A percentile compares a stretch with the other conserved stretches of the same genome.
These are phyloP conservation scores for Stenurella melanura DNA, from an alignment of 2,888 invertebrate genomes.

Conservation along the genomic window DNA sequence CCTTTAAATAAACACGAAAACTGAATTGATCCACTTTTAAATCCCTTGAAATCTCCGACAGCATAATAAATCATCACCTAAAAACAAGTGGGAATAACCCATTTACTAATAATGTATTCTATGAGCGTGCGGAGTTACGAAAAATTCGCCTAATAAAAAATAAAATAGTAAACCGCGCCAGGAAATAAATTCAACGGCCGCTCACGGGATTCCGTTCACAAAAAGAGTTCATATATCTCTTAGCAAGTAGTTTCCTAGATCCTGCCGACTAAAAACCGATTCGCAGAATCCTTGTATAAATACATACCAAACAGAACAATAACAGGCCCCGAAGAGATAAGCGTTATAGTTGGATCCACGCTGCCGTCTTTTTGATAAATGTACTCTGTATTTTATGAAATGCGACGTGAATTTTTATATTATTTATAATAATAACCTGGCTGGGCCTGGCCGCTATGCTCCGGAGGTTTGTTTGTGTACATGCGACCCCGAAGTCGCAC, in stretches of 20 bases:
- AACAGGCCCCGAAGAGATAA: constrained; percentile 56
- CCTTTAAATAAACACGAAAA: background rate
- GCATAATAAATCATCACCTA: constrained; percentile 9
- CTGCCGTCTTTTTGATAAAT: constrained; percentile 56
- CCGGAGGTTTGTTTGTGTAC: constrained; percentile 12
- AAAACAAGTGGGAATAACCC: constrained; percentile 10
- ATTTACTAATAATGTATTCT: constrained; percentile 56
- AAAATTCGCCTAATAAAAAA: constrained; percentile 58
- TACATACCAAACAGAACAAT: constrained; percentile 67
- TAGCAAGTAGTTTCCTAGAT: constrained; percentile 60
- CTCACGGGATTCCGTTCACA: constrained; percentile 60
- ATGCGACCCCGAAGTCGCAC: background rate
- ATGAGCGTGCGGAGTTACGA: constrained; percentile 57
- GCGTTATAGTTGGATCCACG: constrained; percentile 50
- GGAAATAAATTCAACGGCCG: constrained; percentile 60
- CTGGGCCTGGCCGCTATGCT: constrained; percentile 29
- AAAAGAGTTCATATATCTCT: constrained; percentile 66
- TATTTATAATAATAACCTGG: constrained; percentile 61
- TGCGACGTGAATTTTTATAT: constrained; percentile 62
- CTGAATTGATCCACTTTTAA: background rate
- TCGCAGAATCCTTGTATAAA: constrained; percentile 64
- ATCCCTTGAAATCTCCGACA: constrained; percentile 4
- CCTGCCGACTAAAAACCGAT: constrained; percentile 65
- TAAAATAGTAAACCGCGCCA: constrained; percentile 53
- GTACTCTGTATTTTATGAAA: constrained; percentile 58